phyloP scores from a whole-genome alignment of 1,140 invertebrate species.

The Cecropterus lyciades region DNA sequence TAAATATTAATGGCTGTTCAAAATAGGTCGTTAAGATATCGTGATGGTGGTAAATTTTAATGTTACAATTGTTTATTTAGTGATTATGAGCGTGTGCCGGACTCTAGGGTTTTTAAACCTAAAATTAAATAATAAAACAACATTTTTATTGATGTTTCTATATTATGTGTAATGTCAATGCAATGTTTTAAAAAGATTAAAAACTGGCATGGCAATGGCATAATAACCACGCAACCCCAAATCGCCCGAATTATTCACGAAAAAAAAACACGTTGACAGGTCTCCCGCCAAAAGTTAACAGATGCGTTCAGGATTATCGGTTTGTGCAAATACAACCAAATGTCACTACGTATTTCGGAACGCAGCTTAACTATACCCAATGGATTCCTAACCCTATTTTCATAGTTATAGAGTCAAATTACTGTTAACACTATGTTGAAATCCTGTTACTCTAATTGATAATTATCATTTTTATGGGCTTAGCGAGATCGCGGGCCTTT shows the following conservation, averaged over 20 bases:
- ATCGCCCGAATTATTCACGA: constrained; percentile 14
- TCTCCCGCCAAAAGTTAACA: constrained; percentile 54
- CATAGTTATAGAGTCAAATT: constrained; percentile 1
- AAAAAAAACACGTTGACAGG: constrained; percentile 43
- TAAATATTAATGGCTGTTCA: constrained; percentile 36
- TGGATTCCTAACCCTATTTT: constrained; percentile 9
- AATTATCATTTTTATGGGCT: constrained; percentile 71
- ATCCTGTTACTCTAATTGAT: constrained; percentile 62
- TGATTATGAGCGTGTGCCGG: background rate
- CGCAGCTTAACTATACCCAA: background rate
- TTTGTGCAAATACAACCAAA: constrained; percentile 64
- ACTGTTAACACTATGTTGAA: constrained; percentile 31
- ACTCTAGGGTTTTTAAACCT: too few relatives aligned
- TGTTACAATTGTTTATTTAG: constrained; percentile 4
- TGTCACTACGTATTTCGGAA: constrained; percentile 45
- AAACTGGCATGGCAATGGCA: too few relatives aligned
- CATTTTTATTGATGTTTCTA: too few relatives aligned
- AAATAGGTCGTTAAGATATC: constrained; percentile 37
- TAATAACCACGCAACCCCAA: constrained; percentile 23
- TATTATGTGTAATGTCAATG: too few relatives aligned
- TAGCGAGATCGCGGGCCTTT: constrained; percentile 39
- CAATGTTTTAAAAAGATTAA: too few relatives aligned
- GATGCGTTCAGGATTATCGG: constrained; percentile 65
- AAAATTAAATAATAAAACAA: too few relatives aligned
- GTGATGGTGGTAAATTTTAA: constrained; percentile 28